Percentiles rank a stretch among this genome's conserved stretches.
Evolutionary conservation across 2,113 vertebrate genomes (phyloP).

Genomic region (Hystrix brachyura): DNA sequence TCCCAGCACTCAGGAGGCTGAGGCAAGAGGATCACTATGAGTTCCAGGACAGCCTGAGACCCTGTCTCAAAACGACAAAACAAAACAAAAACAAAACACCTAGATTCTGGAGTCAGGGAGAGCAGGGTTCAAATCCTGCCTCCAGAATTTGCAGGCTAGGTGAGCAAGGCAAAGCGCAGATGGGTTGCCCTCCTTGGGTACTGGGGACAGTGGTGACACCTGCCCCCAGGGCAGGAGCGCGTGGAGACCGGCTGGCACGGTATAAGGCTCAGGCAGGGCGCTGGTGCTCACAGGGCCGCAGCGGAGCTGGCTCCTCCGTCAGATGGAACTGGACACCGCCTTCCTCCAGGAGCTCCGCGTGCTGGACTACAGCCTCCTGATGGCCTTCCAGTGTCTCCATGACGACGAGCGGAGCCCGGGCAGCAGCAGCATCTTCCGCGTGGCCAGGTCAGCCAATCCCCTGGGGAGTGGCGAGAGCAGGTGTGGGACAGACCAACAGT

Average conservation of each 20-base stretch:
- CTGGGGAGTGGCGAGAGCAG: background rate
- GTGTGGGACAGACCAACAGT: background rate
- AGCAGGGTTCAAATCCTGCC: background rate
- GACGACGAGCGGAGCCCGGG: slow-evolving; percentile 87
- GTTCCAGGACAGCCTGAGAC: background rate
- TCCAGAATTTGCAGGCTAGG: background rate
- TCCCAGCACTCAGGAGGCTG: background rate
- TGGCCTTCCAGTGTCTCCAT: slow-evolving; percentile 92
- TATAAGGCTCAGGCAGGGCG: background rate
- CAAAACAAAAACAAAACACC: background rate
- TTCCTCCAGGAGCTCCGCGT: slow-evolving; percentile 92
- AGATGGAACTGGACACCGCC: slow-evolving; percentile 92
- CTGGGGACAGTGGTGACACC: background rate
- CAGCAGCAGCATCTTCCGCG: slow-evolving; percentile 87
- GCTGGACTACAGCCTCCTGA: slow-evolving; percentile 94
- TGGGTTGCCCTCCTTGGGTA: background rate
- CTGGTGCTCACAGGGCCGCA: slow-evolving; percentile 87
- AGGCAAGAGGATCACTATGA: background rate
- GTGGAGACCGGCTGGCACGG: background rate
- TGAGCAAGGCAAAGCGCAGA: background rate
- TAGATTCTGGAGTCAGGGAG: background rate
- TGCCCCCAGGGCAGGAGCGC: background rate
- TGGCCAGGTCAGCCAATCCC: slow-evolving; percentile 86
- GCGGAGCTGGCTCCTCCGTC: slow-evolving; percentile 91
- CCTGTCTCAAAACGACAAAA: background rate